A percentile compares a stretch with the other conserved stretches of the same genome.
Evolutionary conservation across 2,888 invertebrate genomes (phyloP).

Genomic region (Osmoderma eremita): DNA sequence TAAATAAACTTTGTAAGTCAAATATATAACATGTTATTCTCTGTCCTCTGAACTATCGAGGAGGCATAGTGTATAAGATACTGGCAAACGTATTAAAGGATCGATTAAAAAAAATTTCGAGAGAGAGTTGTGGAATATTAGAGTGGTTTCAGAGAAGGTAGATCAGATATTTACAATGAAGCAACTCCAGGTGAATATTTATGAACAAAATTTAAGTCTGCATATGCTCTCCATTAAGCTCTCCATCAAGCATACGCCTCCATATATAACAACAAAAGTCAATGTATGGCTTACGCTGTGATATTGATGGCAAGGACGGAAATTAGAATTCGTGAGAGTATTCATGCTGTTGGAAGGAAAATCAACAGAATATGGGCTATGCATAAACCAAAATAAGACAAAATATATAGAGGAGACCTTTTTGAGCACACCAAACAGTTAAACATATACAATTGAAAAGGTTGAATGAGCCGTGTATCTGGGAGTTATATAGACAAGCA

Average conservation of each 20-base stretch:
- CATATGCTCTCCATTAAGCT: neutral
- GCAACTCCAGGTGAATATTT: neutral
- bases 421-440: too few species aligned
- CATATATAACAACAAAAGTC: neutral
- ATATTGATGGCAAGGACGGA: neutral
- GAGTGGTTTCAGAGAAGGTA: too few species aligned
- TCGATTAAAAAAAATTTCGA: neutral
- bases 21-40: too few species aligned
- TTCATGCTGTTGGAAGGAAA: neutral
- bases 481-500: too few species aligned
- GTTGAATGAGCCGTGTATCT: too few species aligned
- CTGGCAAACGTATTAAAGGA: neutral
- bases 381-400: neutral
- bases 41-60: too few species aligned
- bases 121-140: too few species aligned
- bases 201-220: neutral
- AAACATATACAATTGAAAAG: too few species aligned
- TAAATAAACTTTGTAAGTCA: too few species aligned
- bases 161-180: too few species aligned
- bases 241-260: neutral
- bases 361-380: neutral
- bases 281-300: neutral
- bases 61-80: neutral
- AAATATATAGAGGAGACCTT: neutral
- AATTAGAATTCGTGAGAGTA: neutral